Conservation (phyloP, 2,797 vertebrate species). For the Glossophaga mutica region DNA sequence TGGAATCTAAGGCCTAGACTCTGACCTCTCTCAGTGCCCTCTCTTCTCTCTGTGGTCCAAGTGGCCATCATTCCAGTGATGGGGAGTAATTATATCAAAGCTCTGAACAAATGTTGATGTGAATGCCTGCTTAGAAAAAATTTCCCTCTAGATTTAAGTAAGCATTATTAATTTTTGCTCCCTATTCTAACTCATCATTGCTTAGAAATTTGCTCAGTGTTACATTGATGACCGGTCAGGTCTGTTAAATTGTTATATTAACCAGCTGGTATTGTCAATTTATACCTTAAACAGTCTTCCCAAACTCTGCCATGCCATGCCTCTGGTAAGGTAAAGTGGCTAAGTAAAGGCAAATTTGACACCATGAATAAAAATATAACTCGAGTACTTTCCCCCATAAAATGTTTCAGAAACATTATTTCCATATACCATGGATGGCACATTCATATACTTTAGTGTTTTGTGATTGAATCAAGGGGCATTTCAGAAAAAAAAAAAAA, state of each 20-base stretch:
- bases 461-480: not conserved
- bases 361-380: not conserved
- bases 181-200: not conserved
- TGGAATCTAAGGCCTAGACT: not conserved
- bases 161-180: not conserved
- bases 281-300: not conserved
- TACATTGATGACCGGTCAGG: not conserved
- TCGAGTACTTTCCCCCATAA: not conserved
- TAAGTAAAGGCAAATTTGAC: not conserved
- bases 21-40: not conserved
- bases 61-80: not conserved
- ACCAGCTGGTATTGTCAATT: not conserved
- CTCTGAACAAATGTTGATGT: not conserved
- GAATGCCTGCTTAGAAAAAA: not conserved
- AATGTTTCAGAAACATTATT: not conserved
- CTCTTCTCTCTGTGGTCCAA: not conserved
- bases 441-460: not conserved
- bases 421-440: not conserved
- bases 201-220: not conserved
- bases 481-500: constrained; percentile 36
- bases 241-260: not conserved
- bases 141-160: not conserved
- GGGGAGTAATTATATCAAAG: not conserved
- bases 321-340: not conserved
- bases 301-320: not conserved